A percentile compares a stretch with the other conserved stretches of the same genome.
Evolutionary conservation across 2,113 vertebrate species (phyloP).

Genomic region (Eidolon helvum): DNA sequence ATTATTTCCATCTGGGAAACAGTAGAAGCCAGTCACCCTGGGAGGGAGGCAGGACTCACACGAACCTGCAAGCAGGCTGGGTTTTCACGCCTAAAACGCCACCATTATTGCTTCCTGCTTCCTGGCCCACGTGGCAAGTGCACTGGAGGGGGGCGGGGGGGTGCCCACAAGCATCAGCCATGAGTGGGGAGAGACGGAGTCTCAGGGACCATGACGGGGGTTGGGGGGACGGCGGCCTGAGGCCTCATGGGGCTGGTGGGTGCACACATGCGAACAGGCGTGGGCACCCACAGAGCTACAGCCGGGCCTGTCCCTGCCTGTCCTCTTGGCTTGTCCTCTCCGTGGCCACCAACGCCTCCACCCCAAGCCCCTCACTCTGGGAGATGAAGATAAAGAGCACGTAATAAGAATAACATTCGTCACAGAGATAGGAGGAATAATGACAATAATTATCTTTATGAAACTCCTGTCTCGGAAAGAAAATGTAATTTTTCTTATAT

Average conservation of each 20-base stretch:
- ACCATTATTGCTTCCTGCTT: not conserved
- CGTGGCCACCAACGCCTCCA: not conserved
- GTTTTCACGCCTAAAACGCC: not conserved
- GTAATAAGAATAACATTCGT: not conserved
- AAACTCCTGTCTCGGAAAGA: slow-evolving; percentile 19
- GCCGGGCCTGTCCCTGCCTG: not conserved
- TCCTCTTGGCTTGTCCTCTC: not conserved
- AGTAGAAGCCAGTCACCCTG: not conserved
- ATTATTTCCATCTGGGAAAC: not conserved
- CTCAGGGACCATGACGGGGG: not conserved
- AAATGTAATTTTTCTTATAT: slow-evolving; percentile 57
- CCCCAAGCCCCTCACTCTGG: not conserved
- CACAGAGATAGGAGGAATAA: slow-evolving; percentile 47
- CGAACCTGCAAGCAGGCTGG: rapidly evolving
- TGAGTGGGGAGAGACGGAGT: not conserved
- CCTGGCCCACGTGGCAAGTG: not conserved
- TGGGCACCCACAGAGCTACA: rapidly evolving
- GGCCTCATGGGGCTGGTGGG: rapidly evolving
- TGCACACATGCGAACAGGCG: rapidly evolving
- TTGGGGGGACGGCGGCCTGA: too few species aligned
- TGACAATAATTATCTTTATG: slow-evolving; percentile 40
- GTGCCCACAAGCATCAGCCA: not conserved
- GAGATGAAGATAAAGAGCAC: not conserved
- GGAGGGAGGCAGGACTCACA: not conserved
- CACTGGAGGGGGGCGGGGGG: rapidly evolving